phyloP scores from a whole-genome alignment of 2,797 vertebrate genomes.

The Lutjanus campechanus region DNA sequence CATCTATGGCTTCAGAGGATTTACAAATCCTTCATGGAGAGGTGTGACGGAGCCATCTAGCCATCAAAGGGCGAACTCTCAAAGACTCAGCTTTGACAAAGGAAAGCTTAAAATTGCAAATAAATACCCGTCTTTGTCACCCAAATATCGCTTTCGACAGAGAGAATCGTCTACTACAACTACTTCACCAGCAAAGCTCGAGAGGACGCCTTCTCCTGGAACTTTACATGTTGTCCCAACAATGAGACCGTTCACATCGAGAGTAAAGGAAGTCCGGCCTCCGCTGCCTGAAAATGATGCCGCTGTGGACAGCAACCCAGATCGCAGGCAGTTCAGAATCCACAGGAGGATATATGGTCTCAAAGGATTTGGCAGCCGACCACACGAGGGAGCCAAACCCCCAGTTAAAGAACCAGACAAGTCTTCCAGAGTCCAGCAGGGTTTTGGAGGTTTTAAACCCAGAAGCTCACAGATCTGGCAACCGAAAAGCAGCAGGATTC shows the following conservation, averaged over 20 bases:
- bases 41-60: background rate
- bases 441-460: conserved; percentile 16
- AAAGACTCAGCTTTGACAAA: conserved; percentile 14
- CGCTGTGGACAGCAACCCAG: background rate
- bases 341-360: conserved; percentile 25
- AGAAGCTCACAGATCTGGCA: conserved; percentile 26
- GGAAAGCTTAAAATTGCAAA: conserved; percentile 20
- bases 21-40: conserved; percentile 10
- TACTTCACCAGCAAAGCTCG: background rate
- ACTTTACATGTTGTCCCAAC: background rate
- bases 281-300: background rate
- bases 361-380: conserved; percentile 33
- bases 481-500: conserved; percentile 15
- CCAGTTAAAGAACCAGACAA: conserved; percentile 4
- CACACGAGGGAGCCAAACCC: conserved; percentile 63
- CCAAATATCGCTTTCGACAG: conserved; percentile 68
- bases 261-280: background rate
- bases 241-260: background rate
- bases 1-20: conserved; percentile 32
- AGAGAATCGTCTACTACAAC: background rate
- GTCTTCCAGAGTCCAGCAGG: background rate
- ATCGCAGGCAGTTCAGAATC: background rate
- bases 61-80: background rate
- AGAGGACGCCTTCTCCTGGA: conserved; percentile 1
- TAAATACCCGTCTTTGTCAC: background rate